A percentile compares a stretch with the other conserved stretches of the same genome.
phyloP scores from a whole-genome alignment of 2,888 invertebrate genomes.

The Drosophila kokeensis region DNA sequence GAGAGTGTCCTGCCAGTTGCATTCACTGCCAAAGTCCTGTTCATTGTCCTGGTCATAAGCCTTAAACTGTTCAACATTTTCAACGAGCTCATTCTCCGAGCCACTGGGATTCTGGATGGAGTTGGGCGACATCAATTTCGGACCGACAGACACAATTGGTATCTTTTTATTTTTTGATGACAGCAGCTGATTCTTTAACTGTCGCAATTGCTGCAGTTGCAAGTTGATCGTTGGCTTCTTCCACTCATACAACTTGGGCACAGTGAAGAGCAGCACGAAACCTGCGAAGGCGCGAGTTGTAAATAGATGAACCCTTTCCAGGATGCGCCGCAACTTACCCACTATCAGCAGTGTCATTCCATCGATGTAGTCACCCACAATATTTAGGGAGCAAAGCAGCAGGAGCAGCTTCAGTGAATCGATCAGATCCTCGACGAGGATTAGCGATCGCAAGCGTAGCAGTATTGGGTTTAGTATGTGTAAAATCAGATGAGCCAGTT shows the following conservation, averaged over 20 bases:
- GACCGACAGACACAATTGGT: slow-evolving; percentile 32
- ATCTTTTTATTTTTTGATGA: slow-evolving; percentile 10
- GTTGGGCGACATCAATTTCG: slow-evolving; percentile 15
- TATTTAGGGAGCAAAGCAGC: slow-evolving; percentile 32
- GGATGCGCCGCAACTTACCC: slow-evolving; percentile 23
- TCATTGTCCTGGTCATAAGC: not conserved
- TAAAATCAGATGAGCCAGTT: slow-evolving; percentile 22
- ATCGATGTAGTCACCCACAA: slow-evolving; percentile 44
- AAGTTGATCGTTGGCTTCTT: slow-evolving; percentile 31
- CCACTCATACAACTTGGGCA: slow-evolving; percentile 58
- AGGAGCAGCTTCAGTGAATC: slow-evolving; percentile 41
- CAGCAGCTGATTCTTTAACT: slow-evolving; percentile 16
- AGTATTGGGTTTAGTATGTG: slow-evolving; percentile 30
- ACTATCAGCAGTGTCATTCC: slow-evolving; percentile 29
- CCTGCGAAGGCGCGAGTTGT: slow-evolving; percentile 12
- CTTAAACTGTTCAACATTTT: not conserved
- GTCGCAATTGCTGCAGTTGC: slow-evolving; percentile 22
- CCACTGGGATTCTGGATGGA: slow-evolving; percentile 3
- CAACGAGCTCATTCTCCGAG: not conserved
- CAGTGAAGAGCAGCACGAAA: slow-evolving; percentile 48
- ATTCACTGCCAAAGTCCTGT: slow-evolving; percentile 5
- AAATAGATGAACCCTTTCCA: not conserved
- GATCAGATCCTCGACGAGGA: slow-evolving; percentile 42
- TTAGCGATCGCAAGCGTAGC: slow-evolving; percentile 23
- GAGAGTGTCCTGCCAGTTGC: slow-evolving; percentile 22